phyloP scores from a whole-genome alignment of 2,797 vertebrate genomes.

The Ara ararauna region DNA sequence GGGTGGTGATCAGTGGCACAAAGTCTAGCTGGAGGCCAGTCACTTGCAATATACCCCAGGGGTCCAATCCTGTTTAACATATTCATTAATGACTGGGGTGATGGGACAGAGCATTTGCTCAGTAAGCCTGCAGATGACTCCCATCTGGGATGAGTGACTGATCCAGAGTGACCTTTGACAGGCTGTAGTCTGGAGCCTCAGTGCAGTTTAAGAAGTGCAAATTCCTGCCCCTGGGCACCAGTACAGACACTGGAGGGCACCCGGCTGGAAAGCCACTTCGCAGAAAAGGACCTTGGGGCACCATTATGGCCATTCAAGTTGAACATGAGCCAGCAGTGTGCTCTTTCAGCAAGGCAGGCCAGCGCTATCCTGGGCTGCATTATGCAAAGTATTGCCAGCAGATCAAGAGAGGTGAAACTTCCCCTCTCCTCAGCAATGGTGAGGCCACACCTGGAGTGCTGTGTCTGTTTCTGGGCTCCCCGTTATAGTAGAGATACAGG shows the following conservation, averaged over 20 bases:
- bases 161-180: neutral
- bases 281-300: neutral
- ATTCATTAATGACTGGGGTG: neutral
- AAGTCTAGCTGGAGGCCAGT: neutral
- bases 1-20: neutral
- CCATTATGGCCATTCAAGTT: fast-evolving
- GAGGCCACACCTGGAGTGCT: neutral
- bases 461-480: neutral
- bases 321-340: neutral
- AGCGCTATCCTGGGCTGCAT: neutral
- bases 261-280: neutral
- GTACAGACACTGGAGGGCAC: fast-evolving
- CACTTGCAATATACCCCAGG: neutral
- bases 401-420: neutral
- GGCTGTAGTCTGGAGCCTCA: neutral
- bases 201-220: neutral
- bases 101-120: neutral
- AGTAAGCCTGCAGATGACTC: neutral
- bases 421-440: neutral
- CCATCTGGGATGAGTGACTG: neutral
- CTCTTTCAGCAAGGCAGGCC: neutral
- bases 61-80: neutral
- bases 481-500: neutral
- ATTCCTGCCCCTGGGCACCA: neutral
- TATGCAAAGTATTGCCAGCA: neutral